Conservation (phyloP, 2,888 invertebrate genomes). For the Caenorhabditis angaria region DNA sequence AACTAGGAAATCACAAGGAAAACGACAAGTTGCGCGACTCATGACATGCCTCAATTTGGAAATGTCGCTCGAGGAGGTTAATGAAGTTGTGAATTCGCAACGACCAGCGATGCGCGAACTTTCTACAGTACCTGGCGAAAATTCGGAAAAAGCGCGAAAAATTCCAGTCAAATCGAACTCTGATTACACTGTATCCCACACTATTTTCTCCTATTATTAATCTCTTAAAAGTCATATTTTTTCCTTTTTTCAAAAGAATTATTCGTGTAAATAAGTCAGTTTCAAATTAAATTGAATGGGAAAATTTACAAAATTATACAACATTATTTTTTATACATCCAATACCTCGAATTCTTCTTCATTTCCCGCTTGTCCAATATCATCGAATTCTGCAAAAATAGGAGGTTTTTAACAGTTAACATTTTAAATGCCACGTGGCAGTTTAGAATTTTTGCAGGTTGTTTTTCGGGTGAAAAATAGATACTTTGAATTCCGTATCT, state of each 20-base stretch:
- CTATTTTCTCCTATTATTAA: slow-evolving; percentile 3
- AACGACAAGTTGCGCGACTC: slow-evolving; percentile 15
- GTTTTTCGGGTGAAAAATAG: no score
- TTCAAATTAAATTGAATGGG: background rate
- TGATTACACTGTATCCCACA: slow-evolving; percentile 38
- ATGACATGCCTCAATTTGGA: slow-evolving; percentile 25
- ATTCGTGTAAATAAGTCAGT: slow-evolving; percentile 4
- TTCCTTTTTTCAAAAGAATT: background rate
- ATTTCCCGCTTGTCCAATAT: slow-evolving; percentile 62
- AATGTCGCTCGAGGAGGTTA: slow-evolving; percentile 15
- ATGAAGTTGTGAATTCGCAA: slow-evolving; percentile 17
- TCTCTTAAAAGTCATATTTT: background rate
- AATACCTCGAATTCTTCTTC: slow-evolving; percentile 71
- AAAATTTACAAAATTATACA: background rate
- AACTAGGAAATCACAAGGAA: slow-evolving; percentile 26
- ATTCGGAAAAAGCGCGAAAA: no score
- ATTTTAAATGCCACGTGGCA: no score
- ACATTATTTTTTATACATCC: slow-evolving; percentile 16
- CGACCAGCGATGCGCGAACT: slow-evolving; percentile 18
- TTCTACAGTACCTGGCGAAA: no score
- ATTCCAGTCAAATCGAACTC: no score
- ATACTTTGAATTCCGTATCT: no score
- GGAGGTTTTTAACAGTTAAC: no score
- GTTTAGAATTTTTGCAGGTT: no score
- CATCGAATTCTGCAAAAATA: slow-evolving; percentile 65